Evolutionary conservation across 1,140 invertebrate genomes (phyloP), one percentile per base, ranked within the genome.

Genomic region (Choristoneura fumiferana): DNA sequence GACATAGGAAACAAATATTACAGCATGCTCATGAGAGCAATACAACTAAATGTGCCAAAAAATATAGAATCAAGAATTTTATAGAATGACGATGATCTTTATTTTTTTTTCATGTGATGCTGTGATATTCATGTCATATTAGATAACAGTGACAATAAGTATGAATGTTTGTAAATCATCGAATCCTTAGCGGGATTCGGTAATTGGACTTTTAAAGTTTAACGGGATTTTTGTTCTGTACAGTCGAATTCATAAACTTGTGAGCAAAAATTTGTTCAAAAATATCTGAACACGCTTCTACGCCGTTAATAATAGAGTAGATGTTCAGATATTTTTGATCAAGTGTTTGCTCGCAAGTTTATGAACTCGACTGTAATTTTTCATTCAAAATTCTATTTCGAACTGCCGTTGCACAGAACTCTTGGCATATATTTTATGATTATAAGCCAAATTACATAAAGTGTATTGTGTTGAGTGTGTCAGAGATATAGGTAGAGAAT

Each of bases 381-480:
- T 14, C n/a, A 22, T 29, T 49, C 43, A 49, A 49, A 49, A 60
- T 61, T 40, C 62, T 60, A 62, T 58, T 68, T 62, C 43, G 39
- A 54, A 63, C 36, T 58, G 33, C 63, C 60, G 52, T 53, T 61
- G 62, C 63, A 71, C 22, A 64, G 59, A 65, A 65, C 67, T 75
- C 67, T 78, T 78, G 76, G 77, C 71, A 72, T 80, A 71, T 70
- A 59, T 77, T 80, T 74, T 78, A 80, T 69, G 67, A 76, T 76
- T 78, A 76, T 79, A 68, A 78, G 76, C 76, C 80, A 83, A 83
- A 83, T 78, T 78, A 73, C 77, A 57, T 78, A 73, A 78, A 68
- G 72, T 73, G 64, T 75, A 1, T 69, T 69, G 70, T 73, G 60
- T 74, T 57, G 58, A 67, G 65, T 67, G 68, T 76, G 65, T 65